Percentiles rank a stretch among this genome's conserved stretches.
Evolutionary conservation across 2,888 invertebrate species (phyloP).

Genomic region (Nezara viridula): DNA sequence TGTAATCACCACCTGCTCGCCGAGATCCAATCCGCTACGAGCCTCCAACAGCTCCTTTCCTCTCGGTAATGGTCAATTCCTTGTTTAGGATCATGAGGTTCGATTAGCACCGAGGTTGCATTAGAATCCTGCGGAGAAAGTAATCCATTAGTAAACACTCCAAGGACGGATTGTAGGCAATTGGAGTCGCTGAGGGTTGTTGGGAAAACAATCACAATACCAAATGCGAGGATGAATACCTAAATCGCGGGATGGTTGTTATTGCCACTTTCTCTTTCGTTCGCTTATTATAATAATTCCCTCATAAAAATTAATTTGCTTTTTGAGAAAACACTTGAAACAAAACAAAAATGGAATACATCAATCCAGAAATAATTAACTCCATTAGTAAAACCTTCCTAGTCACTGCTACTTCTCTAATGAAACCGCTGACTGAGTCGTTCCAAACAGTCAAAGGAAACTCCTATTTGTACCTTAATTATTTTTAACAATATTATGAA

Average conservation of each 20-base stretch:
- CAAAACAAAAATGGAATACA: neutral
- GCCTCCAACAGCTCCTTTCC: neutral
- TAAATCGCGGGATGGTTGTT: neutral
- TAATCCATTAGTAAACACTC: slow-evolving; percentile 1
- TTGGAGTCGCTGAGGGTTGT: neutral
- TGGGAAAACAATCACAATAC: slow-evolving; percentile 1
- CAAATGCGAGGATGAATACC: neutral
- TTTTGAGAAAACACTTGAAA: neutral
- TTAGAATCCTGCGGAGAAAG: slow-evolving; percentile 4
- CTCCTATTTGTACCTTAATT: too few relatives aligned
- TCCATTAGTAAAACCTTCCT: neutral
- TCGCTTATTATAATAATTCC: neutral
- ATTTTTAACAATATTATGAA: too few relatives aligned
- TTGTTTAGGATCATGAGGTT: neutral
- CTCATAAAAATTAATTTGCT: neutral
- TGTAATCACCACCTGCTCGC: neutral
- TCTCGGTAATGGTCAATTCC: neutral
- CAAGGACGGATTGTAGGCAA: neutral
- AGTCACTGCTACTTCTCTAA: too few relatives aligned
- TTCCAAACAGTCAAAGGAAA: too few relatives aligned
- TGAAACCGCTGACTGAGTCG: too few relatives aligned
- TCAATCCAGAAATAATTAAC: neutral
- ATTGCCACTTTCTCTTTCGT: neutral
- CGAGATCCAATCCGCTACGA: neutral
- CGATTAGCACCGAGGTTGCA: neutral